Evolutionary conservation across 2,113 vertebrate species (phyloP).

Genomic region (Gymnocephalus cernua): DNA sequence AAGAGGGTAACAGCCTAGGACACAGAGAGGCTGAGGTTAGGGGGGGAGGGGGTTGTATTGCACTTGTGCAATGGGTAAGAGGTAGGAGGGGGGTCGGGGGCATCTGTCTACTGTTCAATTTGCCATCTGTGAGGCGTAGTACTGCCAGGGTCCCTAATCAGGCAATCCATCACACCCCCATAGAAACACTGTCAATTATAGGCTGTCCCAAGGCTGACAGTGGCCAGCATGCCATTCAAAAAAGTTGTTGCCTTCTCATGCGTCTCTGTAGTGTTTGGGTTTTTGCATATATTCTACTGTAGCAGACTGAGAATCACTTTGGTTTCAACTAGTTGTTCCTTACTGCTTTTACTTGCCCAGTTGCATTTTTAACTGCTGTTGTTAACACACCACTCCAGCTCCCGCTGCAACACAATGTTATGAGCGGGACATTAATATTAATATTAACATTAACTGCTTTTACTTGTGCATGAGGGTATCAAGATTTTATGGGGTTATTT

Average conservation of each 20-base stretch:
- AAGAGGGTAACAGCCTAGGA: slow-evolving; percentile 42
- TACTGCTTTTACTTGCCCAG: slow-evolving; percentile 8
- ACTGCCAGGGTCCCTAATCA: slow-evolving; percentile 86
- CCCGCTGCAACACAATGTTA: slow-evolving; percentile 13
- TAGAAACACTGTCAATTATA: slow-evolving; percentile 89
- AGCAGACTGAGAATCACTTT: background rate
- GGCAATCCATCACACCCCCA: slow-evolving; percentile 91
- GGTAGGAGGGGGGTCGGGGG: slow-evolving; percentile 50
- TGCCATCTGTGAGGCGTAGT: slow-evolving; percentile 84
- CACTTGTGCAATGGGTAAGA: slow-evolving; percentile 48
- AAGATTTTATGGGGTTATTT: slow-evolving; percentile 50
- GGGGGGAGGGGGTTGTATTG: background rate
- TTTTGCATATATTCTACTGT: slow-evolving; percentile 8
- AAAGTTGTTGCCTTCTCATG: slow-evolving; percentile 36
- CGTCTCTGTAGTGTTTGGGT: background rate
- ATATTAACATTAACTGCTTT: slow-evolving; percentile 56
- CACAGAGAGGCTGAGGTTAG: slow-evolving; percentile 22
- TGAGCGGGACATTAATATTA: slow-evolving; percentile 59
- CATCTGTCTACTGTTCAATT: slow-evolving; percentile 82
- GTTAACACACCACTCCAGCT: slow-evolving; percentile 16
- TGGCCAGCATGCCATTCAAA: slow-evolving; percentile 56
- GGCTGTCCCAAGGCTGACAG: slow-evolving; percentile 78
- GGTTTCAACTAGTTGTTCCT: background rate
- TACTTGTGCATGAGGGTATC: slow-evolving; percentile 59
- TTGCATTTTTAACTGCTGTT: slow-evolving; percentile 32